phyloP scores from a whole-genome alignment of 2,888 invertebrate genomes.

The Drosophila mimetica region DNA sequence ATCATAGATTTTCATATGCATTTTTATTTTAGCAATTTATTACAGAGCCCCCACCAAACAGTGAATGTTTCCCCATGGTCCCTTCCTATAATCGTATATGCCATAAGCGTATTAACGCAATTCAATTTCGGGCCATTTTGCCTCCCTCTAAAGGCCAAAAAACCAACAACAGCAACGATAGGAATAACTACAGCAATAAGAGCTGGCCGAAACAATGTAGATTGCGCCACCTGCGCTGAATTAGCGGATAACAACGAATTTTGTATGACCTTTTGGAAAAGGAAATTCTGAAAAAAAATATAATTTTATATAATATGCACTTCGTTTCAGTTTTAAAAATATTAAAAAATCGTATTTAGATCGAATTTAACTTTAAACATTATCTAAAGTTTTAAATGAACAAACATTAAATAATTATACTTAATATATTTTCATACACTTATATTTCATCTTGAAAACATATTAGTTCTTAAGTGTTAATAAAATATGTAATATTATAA shows the following conservation, averaged over 20 bases:
- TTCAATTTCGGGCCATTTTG: conserved; percentile 68
- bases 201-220: conserved; percentile 57
- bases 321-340: no score
- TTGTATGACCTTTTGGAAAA: background rate
- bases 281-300: background rate
- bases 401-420: no score
- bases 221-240: conserved; percentile 58
- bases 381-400: no score
- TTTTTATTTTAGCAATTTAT: conserved; percentile 70
- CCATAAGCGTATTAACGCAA: conserved; percentile 78
- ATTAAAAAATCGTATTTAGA: no score
- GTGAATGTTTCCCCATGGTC: conserved; percentile 2
- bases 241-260: background rate
- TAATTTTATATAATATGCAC: no score
- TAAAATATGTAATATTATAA: no score
- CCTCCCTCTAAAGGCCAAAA: conserved; percentile 26
- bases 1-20: conserved; percentile 70
- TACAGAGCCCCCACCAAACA: conserved; percentile 34
- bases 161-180: conserved; percentile 29
- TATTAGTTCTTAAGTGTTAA: no score
- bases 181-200: conserved; percentile 29
- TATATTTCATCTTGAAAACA: no score
- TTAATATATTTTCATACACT: no score
- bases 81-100: conserved; percentile 49
- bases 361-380: no score